Base-by-base conservation (phyloP, 2,113 vertebrate genomes). In the Asarcornis scutulata region DNA sequence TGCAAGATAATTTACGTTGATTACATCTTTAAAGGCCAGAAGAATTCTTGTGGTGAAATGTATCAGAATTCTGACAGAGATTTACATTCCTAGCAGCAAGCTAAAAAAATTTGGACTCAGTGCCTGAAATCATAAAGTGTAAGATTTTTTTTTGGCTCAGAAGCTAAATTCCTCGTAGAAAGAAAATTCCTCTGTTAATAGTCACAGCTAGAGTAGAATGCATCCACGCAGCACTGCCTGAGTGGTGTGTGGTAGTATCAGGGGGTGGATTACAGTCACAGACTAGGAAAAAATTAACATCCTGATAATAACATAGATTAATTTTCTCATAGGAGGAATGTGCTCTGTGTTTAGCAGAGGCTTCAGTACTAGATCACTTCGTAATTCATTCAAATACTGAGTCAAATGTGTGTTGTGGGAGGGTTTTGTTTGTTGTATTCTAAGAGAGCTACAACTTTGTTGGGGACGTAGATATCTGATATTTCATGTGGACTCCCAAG, bases 251-350 rank as follows among this genome's bases (percentile, higher is more conserved):
- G 67, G 32, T 18, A 1, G 1, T 50, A 14, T 31, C 74, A 27
- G 52, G 66, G 40, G 42, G 6, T n/a, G 7, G 83, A 83, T 31
- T 32, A 5, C 32, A 31, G 23, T 36, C 6, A 16, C 4, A 25
- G 67, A 8, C 15, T 34, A 50, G 23, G 23, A 52, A 52, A 52
- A 82, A 67, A 62, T 29, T 40, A 46, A 6, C 25, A 21, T 12
- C 7, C 2, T 52, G 26, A 58, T 20, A 79, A 3, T 34, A 7
- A 8, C 32, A 6, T 27, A 2, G 11, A 3, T 11, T 36, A 2
- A 4, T 23, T 25, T 60, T 32, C 26, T 60, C 34, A 17, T n/a
- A 36, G 36, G 11, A 62, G 73, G 40, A 71, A 34, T 52, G 26
- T 11, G 3, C 23, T 81, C 9, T 50, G 20, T 55, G 20, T 78